Evolutionary conservation across 1,140 invertebrate species (phyloP).

Genomic region (Drosophila lacteicornis): DNA sequence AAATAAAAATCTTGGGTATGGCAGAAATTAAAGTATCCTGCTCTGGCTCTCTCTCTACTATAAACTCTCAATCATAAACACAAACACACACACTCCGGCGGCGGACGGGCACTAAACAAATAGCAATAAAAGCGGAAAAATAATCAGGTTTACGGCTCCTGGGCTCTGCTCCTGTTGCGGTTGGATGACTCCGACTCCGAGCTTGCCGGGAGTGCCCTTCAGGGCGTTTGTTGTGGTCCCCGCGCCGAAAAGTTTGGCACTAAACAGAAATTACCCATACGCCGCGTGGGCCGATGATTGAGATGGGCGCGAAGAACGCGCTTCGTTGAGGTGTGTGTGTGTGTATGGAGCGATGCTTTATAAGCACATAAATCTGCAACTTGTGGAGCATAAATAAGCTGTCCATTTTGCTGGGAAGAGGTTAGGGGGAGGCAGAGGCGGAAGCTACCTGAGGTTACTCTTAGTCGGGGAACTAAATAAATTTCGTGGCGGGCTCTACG

Average conservation of each 20-base stretch:
- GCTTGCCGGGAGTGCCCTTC: constrained; percentile 65
- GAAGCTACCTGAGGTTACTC: constrained; percentile 5
- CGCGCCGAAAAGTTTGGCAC: constrained; percentile 62
- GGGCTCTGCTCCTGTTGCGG: constrained; percentile 23
- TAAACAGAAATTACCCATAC: constrained; percentile 81
- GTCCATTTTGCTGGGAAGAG: neutral
- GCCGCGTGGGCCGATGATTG: constrained; percentile 68
- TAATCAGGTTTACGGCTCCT: constrained; percentile 69
- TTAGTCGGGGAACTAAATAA: constrained; percentile 21
- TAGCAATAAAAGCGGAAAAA: constrained; percentile 78
- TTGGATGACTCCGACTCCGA: constrained; percentile 23
- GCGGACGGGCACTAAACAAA: constrained; percentile 59
- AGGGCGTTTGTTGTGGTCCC: constrained; percentile 68
- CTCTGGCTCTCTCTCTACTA: neutral
- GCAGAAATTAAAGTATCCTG: constrained; percentile 13
- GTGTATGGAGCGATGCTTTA: constrained; percentile 36
- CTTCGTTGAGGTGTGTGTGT: constrained; percentile 13
- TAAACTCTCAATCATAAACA: constrained; percentile 20
- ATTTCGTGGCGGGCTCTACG: constrained; percentile 33
- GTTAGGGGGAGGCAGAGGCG: neutral
- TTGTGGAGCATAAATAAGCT: constrained; percentile 68
- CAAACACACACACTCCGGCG: constrained; percentile 17
- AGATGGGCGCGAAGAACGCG: constrained; percentile 21
- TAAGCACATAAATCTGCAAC: constrained; percentile 75
- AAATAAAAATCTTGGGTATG: constrained; percentile 3